Evolutionary conservation across 2,113 vertebrate genomes (phyloP).

Genomic region (Coptodon bakossiorum): DNA sequence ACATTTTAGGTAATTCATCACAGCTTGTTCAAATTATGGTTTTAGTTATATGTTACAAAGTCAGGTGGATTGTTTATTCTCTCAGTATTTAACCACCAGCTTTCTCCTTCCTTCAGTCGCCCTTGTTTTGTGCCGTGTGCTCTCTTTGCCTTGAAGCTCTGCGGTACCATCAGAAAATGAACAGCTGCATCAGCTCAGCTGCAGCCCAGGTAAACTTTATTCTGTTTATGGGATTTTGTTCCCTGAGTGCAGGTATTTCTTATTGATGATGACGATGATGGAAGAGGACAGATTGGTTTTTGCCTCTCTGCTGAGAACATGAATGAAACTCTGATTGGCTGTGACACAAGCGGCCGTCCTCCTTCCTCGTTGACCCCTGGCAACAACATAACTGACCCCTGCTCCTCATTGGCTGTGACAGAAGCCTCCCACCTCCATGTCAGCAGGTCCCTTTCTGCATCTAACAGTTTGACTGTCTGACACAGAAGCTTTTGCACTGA

Average conservation of each 20-base stretch:
- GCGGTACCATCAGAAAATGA: background rate
- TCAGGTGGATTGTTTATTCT: background rate
- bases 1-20: background rate
- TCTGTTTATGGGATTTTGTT: background rate
- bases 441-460: background rate
- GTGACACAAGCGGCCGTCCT: background rate
- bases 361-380: background rate
- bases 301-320: background rate
- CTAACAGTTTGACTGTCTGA: background rate
- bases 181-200: background rate
- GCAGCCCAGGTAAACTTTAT: background rate
- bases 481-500: background rate
- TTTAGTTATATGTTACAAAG: background rate
- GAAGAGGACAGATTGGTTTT: background rate
- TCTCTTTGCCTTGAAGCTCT: background rate
- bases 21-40: background rate
- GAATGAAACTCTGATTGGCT: background rate
- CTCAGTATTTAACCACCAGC: background rate
- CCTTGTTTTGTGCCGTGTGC: background rate
- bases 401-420: background rate
- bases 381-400: background rate
- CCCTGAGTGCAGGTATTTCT: background rate
- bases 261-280: background rate
- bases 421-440: background rate
- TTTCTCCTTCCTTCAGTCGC: background rate